Evolutionary conservation across 1,140 invertebrate genomes (phyloP), one percentile per base, ranked within the genome.

Genomic region (Diorhabda sublineata): DNA sequence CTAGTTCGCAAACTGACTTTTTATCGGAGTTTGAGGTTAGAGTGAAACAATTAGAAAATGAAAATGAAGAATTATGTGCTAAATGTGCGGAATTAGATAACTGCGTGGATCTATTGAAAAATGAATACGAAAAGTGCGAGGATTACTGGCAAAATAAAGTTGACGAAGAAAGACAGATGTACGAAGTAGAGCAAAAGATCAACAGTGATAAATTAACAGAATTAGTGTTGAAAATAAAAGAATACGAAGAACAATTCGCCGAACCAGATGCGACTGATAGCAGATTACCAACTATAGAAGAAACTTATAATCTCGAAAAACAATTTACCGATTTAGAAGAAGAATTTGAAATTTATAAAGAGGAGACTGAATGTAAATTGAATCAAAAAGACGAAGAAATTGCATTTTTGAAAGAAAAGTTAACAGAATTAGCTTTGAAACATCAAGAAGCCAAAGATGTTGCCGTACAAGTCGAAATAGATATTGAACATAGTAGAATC

Each of bases 141-240:
- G 92, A 94, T 77, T 94, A 94, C 80, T 95, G 92, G 92, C 83
- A 87, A 42, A 79, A 78, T 5, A 93, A 93, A 81, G 80, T 95
- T 45, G 87, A 90, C 59, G 92, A 93, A 68, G 93, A 94, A 79
- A 83, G 92, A 52, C 86, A 87, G 70, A 80, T 90, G 58, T 90
- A 88, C 75, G 90, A 91, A 69, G 87, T 90, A 67, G 92, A 94
- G 76, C 91, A 92, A 79, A 85, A 87, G 71, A 85, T 89, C 8
- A 91, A 86, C 64, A 91, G 92, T 77, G 91, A 92, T 75, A 92
- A 92, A 74, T 88, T 94, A 73, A 82, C 85, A 2, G 90, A 92
- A 68, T 79, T 94, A 9, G 84, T 91, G 64, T 81, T 81, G 5
- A 92, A 92, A 80, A 90, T 94, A 73, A 84, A 86, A 41, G 92